phyloP scores from a whole-genome alignment of 2,113 vertebrate species.

The Oenanthe oenanthe region DNA sequence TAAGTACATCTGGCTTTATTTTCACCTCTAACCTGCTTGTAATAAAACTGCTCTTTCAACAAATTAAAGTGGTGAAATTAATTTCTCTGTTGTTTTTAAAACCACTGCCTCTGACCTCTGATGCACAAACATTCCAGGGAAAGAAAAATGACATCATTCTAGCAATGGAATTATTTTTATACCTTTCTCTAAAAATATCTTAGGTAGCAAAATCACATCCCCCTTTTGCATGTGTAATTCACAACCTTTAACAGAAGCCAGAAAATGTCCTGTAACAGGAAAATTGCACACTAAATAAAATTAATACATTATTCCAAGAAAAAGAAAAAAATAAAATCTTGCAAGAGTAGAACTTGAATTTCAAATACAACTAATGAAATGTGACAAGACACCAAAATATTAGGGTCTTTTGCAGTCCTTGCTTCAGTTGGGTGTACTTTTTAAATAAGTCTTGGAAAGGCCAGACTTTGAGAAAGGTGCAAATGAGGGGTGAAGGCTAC shows the following conservation, averaged over 20 bases:
- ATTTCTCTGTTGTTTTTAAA: not conserved
- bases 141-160: not conserved
- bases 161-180: not conserved
- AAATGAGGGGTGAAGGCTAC: not conserved
- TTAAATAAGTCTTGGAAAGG: not conserved
- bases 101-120: not conserved
- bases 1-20: not conserved
- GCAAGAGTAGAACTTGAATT: not conserved
- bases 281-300: not conserved
- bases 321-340: not conserved
- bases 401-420: not conserved
- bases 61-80: not conserved
- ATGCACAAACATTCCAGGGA: not conserved
- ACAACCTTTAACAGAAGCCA: not conserved
- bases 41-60: not conserved
- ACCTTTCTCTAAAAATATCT: not conserved
- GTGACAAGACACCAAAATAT: not conserved
- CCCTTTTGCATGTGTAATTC: not conserved
- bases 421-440: not conserved
- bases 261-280: not conserved
- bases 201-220: not conserved
- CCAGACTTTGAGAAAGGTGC: not conserved
- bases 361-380: not conserved
- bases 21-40: not conserved
- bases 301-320: not conserved